Conservation (phyloP, 2,797 vertebrate genomes). For the Crocidura indochinensis region DNA sequence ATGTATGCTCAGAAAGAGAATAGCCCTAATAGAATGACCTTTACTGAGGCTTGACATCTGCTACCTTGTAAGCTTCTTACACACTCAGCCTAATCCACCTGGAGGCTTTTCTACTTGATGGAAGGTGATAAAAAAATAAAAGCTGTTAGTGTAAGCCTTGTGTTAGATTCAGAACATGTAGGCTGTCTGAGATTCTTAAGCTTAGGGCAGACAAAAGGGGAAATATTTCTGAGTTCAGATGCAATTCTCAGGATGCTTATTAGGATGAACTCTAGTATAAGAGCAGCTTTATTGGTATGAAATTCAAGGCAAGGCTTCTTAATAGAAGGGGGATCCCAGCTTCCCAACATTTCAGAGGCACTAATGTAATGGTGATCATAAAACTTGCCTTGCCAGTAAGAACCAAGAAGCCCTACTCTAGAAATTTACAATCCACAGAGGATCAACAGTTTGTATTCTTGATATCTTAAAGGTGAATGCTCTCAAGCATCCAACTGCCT, state of each 20-base stretch:
- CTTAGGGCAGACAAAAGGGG: slow-evolving; percentile 82
- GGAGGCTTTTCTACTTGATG: slow-evolving; percentile 89
- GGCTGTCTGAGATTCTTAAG: slow-evolving; percentile 86
- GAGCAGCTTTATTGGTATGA: slow-evolving; percentile 86
- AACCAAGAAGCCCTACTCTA: slow-evolving; percentile 85
- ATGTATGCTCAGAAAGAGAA: slow-evolving; percentile 85
- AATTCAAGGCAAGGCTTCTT: slow-evolving; percentile 86
- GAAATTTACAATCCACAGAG: slow-evolving; percentile 90
- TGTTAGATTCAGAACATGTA: slow-evolving; percentile 88
- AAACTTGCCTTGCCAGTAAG: slow-evolving; percentile 87
- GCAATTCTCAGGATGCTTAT: slow-evolving; percentile 88
- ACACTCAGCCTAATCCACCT: slow-evolving; percentile 89
- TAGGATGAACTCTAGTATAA: slow-evolving; percentile 87
- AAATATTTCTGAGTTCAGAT: slow-evolving; percentile 87
- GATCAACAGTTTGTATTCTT: slow-evolving; percentile 89
- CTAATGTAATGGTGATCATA: slow-evolving; percentile 88
- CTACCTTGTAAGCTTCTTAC: slow-evolving; percentile 89
- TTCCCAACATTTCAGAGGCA: slow-evolving; percentile 78
- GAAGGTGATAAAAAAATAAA: slow-evolving; percentile 89
- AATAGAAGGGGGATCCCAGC: slow-evolving; percentile 82
- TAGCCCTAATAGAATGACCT: slow-evolving; percentile 88
- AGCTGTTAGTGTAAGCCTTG: slow-evolving; percentile 86
- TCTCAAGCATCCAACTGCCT: slow-evolving; percentile 87
- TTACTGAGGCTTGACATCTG: slow-evolving; percentile 89
- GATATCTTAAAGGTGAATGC: slow-evolving; percentile 90